Conservation (phyloP, 1,140 invertebrate genomes). For the Coenobita brevimanus region DNA sequence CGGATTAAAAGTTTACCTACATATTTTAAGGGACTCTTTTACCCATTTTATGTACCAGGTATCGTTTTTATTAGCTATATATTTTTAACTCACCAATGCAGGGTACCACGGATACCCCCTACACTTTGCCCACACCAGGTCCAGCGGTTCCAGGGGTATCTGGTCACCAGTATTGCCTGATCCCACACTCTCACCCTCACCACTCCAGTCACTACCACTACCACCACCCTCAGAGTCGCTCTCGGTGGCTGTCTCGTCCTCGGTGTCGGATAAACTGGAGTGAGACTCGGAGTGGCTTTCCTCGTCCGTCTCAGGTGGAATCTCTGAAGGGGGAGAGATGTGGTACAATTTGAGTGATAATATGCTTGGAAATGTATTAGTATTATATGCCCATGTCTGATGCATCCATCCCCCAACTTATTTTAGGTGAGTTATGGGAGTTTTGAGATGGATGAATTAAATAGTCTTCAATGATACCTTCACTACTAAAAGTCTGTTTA, state of each 20-base stretch:
- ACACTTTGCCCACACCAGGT: constrained; percentile 97
- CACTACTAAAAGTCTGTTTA: too few relatives aligned
- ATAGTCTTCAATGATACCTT: too few relatives aligned
- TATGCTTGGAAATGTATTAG: too few relatives aligned
- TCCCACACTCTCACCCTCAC: constrained; percentile 68
- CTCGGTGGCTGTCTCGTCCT: constrained; percentile 58
- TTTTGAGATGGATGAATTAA: too few relatives aligned
- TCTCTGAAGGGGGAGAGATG: constrained; percentile 66
- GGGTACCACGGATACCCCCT: constrained; percentile 98
- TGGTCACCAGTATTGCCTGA: constrained; percentile 70
- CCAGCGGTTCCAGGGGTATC: constrained; percentile 82
- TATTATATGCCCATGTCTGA: too few relatives aligned
- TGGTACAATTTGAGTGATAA: too few relatives aligned
- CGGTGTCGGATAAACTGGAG: constrained; percentile 69
- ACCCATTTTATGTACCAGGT: too few relatives aligned
- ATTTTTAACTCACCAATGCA: constrained; percentile 79
- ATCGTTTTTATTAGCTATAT: not conserved
- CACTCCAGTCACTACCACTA: constrained; percentile 66
- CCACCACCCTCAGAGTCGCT: constrained; percentile 66
- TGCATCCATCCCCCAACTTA: too few relatives aligned
- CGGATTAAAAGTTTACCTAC: too few relatives aligned
- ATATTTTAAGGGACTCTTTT: too few relatives aligned
- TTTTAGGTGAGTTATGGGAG: too few relatives aligned
- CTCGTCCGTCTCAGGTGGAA: constrained; percentile 72
- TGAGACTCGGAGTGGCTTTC: constrained; percentile 73